These are phyloP conservation scores for Acipenser ruthenus DNA, from an alignment of 2,797 vertebrate genomes.

Conservation along the genomic window DNA sequence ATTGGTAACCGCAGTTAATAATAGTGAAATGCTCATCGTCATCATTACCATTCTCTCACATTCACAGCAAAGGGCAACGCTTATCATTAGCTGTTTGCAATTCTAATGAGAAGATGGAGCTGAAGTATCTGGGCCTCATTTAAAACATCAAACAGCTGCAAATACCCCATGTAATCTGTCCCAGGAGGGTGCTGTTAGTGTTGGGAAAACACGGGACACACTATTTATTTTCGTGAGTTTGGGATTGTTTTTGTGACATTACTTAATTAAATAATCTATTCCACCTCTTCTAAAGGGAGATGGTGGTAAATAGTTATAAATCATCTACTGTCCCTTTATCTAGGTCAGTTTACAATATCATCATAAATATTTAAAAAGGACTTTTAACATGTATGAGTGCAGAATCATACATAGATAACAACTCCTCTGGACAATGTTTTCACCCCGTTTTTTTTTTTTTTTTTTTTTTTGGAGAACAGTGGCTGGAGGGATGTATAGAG, in stretches of 20 bases:
- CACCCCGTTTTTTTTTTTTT: constrained; percentile 1
- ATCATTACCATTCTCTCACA: background rate
- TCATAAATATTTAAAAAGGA: constrained; percentile 44
- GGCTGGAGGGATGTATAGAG: constrained; percentile 34
- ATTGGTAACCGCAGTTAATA: no score
- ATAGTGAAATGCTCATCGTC: no score
- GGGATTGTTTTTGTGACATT: constrained; percentile 23
- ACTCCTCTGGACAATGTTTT: constrained; percentile 7
- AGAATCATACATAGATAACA: constrained; percentile 25
- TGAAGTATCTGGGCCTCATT: constrained; percentile 48
- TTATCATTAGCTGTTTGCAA: constrained; percentile 44
- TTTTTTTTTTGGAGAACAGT: constrained; percentile 10
- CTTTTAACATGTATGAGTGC: constrained; percentile 44
- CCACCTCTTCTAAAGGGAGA: constrained; percentile 43
- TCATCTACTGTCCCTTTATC: constrained; percentile 56
- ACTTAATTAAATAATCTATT: constrained; percentile 28
- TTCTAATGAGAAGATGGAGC: constrained; percentile 49
- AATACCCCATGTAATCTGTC: constrained; percentile 66
- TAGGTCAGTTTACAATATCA: constrained; percentile 44
- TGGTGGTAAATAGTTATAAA: constrained; percentile 62
- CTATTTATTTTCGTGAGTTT: constrained; percentile 22
- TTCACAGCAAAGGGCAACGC: constrained; percentile 36
- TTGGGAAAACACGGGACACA: constrained; percentile 47
- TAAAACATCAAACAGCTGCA: constrained; percentile 65
- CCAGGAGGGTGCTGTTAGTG: constrained; percentile 52